Evolutionary conservation across 2,888 invertebrate species (phyloP).

Genomic region (Leptopilina myrica): DNA sequence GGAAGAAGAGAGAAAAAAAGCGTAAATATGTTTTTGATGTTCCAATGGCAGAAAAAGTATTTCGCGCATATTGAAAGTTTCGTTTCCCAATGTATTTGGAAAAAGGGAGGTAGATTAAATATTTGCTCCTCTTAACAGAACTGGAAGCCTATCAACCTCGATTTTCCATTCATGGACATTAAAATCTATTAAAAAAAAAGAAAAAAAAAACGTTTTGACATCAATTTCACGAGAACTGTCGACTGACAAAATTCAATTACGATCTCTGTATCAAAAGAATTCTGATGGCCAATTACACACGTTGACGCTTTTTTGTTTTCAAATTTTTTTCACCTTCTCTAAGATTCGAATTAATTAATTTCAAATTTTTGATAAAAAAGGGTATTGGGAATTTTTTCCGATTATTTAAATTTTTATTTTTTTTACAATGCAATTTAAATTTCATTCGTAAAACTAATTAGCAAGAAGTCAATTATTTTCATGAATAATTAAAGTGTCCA

Average conservation of each 20-base stretch:
- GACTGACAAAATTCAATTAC: neutral
- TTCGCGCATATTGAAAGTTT: neutral
- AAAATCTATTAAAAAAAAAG: neutral
- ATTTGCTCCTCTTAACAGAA: conserved; percentile 7
- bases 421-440: too few species aligned
- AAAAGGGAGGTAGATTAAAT: conserved; percentile 6
- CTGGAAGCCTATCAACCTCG: conserved; percentile 4
- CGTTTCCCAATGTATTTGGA: neutral
- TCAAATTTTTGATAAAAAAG: too few species aligned
- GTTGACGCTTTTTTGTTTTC: neutral
- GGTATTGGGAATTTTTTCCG: too few species aligned
- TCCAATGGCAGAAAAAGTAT: too few species aligned
- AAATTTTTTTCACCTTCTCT: neutral
- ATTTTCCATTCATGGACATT: conserved; percentile 1
- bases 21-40: too few species aligned
- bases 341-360: neutral
- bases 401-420: too few species aligned
- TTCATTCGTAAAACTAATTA: too few species aligned
- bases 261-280: conserved; percentile 2
- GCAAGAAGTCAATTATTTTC: too few species aligned
- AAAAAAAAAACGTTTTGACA: conserved; percentile 1
- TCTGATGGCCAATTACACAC: neutral
- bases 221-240: neutral
- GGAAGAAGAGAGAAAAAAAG: neutral
- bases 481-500: too few species aligned